Evolutionary conservation across 92 coral and sea anemone species (phyloP).

Genomic region (Siderastrea siderea): DNA sequence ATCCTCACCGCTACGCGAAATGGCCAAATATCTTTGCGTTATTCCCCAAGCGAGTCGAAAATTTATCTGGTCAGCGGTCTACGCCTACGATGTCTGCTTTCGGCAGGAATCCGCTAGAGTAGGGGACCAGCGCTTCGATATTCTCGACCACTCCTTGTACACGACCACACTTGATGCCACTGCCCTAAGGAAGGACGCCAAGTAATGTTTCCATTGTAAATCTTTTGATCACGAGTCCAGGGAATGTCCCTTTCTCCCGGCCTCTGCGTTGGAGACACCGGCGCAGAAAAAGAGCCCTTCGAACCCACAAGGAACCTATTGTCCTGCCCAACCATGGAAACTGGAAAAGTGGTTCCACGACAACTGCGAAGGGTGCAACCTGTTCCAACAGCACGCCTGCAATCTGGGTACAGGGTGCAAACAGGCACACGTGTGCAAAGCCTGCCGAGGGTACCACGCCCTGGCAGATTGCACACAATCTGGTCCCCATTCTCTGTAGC

Average conservation of each 20-base stretch:
- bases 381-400: slow-evolving; percentile 9
- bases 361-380: slow-evolving; percentile 2
- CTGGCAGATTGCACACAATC: slow-evolving; percentile 16
- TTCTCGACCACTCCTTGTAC: background rate
- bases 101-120: no score
- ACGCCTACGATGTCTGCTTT: no score
- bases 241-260: background rate
- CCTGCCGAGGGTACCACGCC: slow-evolving; percentile 33
- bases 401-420: slow-evolving; percentile 2
- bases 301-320: background rate
- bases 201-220: background rate
- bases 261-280: background rate
- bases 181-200: no score
- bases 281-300: background rate
- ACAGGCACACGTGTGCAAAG: slow-evolving; percentile 41
- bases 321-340: background rate
- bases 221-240: background rate
- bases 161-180: background rate
- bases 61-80: no score
- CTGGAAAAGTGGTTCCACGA: slow-evolving; percentile 8
- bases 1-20: no score
- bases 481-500: slow-evolving; percentile 13
- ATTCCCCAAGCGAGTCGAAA: no score
- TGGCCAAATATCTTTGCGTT: no score
- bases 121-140: background rate